Evolutionary conservation across 2,113 vertebrate species (phyloP), one percentile per base, ranked within the genome.

Genomic region (Campylomormyrus tamandua): DNA sequence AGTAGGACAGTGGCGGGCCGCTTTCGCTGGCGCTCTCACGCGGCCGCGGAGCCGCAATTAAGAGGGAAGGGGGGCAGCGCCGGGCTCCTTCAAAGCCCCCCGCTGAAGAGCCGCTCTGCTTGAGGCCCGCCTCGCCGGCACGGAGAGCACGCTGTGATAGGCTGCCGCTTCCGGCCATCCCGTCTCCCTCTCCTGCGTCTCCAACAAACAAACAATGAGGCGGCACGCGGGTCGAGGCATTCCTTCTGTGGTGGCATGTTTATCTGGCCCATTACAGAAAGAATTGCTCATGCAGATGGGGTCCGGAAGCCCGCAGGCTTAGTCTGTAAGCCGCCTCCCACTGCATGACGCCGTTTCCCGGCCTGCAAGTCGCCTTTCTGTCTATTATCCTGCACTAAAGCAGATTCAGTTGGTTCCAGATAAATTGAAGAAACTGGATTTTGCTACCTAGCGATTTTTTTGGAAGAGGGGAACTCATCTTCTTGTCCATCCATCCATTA

Each of bases 241-340:
- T 46, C 21, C 5, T 88, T 62, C 89, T 49, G 24, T 35, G 15
- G 48, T n/a, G 8, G 21, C 48, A 77, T 66, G 84, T 90, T 53
- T 86, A 90, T 90, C n/a, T 35, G 42, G 50, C 53, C 66, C 50
- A 90, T 90, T 88, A 90, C 21, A 21, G 46, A 39, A 49, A 19
- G 35, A 19, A 17, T 80, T 7, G 4, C 31, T 39, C 35, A 80
- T 80, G 31, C 31, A 42, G 74, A 80, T 80, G 74, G 74, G 31
- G 35, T 42, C 35, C 1, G 74, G 35, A 19, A 42, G 39, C 5
- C 74, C 35, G 0, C 74, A 80, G 35, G 74, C n/a, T 39, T 42
- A 19, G 74, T 86, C n/a, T 27, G 48, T 50, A 48, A 49, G 8
- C 45, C 11, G 11, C 66, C 11, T 31, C n/a, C 11, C 66, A 9